These are phyloP conservation scores for Synergus umbraculus DNA, from an alignment of 2,888 invertebrate species.

Conservation along the genomic window DNA sequence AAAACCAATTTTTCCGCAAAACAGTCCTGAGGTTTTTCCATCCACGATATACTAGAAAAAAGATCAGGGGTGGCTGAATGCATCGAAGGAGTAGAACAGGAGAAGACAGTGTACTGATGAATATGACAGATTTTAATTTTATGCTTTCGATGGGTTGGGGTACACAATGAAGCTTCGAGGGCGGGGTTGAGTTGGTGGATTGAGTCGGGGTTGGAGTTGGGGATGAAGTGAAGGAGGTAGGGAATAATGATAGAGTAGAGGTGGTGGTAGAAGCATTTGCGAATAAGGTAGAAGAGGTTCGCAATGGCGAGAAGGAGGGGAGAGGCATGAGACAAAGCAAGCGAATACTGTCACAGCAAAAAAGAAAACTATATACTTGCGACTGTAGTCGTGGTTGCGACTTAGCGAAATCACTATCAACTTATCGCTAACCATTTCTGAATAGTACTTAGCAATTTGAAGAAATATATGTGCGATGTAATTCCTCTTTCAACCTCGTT, in stretches of 20 bases:
- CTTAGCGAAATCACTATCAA: background rate
- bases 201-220: background rate
- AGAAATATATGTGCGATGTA: too few species aligned
- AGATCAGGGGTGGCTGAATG: background rate
- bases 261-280: slow-evolving; percentile 48
- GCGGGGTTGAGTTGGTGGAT: background rate
- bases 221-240: slow-evolving; percentile 9
- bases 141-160: slow-evolving; percentile 44
- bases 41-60: background rate
- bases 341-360: slow-evolving; percentile 58
- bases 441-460: background rate
- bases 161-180: slow-evolving; percentile 43
- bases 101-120: slow-evolving; percentile 60
- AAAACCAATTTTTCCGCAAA: background rate
- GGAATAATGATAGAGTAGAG: slow-evolving; percentile 43
- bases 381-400: background rate
- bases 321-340: slow-evolving; percentile 53
- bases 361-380: background rate
- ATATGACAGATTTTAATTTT: slow-evolving; percentile 68
- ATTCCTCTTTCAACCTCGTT: too few species aligned
- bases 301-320: slow-evolving; percentile 37
- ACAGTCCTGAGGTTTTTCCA: background rate
- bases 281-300: slow-evolving; percentile 49
- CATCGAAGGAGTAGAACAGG: slow-evolving; percentile 30
- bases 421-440: background rate